These are phyloP conservation scores for Phyllostomus discolor DNA, from an alignment of 2,113 vertebrate species.

Conservation along the genomic window DNA sequence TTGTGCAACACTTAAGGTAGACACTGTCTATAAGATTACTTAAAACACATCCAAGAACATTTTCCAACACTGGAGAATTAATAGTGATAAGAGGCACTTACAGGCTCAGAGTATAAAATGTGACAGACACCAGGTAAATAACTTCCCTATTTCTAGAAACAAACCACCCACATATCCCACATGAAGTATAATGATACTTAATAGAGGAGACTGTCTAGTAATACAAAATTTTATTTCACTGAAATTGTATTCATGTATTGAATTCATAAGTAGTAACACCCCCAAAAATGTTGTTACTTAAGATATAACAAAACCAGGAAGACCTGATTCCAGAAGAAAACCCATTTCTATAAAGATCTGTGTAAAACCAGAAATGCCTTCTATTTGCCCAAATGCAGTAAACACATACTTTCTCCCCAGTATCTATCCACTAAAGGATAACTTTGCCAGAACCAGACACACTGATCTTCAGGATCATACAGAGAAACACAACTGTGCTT, in stretches of 20 bases:
- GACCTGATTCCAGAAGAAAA: not conserved
- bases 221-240: slow-evolving; percentile 23
- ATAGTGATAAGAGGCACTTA: not conserved
- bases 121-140: not conserved
- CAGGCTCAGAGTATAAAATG: not conserved
- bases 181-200: not conserved
- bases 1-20: not conserved
- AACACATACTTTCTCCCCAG: not conserved
- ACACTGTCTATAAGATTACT: not conserved
- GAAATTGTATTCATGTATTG: not conserved
- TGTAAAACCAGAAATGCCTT: not conserved
- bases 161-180: not conserved
- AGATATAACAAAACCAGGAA: not conserved
- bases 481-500: not conserved
- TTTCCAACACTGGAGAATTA: not conserved
- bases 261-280: not conserved
- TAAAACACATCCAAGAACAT: slow-evolving; percentile 8
- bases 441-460: not conserved
- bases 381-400: not conserved
- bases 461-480: not conserved
- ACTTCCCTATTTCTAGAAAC: slow-evolving; percentile 17
- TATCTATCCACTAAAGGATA: not conserved
- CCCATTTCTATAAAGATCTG: not conserved
- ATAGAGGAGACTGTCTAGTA: not conserved
- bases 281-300: not conserved